These are phyloP conservation scores for Sebastes taczanowskii DNA, from an alignment of 2,797 vertebrate genomes.

Conservation along the genomic window DNA sequence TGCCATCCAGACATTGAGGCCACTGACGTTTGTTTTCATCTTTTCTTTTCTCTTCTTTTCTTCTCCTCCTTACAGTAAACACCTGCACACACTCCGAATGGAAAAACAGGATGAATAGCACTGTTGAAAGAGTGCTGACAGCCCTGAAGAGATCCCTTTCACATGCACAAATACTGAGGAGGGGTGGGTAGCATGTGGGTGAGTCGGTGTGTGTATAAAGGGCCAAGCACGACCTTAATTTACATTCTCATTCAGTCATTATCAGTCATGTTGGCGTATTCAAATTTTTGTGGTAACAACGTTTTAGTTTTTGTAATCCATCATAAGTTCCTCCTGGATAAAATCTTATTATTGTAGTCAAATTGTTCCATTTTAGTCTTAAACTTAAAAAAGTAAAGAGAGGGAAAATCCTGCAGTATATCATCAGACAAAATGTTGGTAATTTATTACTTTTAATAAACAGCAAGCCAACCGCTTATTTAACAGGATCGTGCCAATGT, in stretches of 20 bases:
- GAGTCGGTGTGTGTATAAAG: not conserved
- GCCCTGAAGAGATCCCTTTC: constrained; percentile 66
- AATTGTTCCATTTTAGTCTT: constrained; percentile 4
- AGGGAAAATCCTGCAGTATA: constrained; percentile 1
- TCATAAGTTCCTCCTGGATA: constrained; percentile 12
- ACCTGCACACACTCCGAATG: constrained; percentile 62
- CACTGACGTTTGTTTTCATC: constrained; percentile 59
- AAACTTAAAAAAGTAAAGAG: not conserved
- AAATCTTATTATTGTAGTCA: not conserved
- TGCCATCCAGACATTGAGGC: constrained; percentile 64
- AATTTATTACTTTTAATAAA: constrained; percentile 59
- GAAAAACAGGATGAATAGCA: constrained; percentile 61
- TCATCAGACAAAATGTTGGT: constrained; percentile 27
- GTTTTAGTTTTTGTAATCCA: constrained; percentile 13
- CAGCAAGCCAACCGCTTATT: constrained; percentile 25
- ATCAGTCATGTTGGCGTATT: constrained; percentile 27
- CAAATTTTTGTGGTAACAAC: not conserved
- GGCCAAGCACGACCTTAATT: constrained; percentile 29
- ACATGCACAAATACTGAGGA: constrained; percentile 46
- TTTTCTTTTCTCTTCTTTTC: constrained; percentile 40
- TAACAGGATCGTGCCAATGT: constrained; percentile 40
- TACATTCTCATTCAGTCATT: constrained; percentile 47
- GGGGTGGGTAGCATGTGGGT: not conserved
- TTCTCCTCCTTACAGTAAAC: constrained; percentile 71
- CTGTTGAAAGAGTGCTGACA: constrained; percentile 67